Conservation (phyloP, 2,797 vertebrate species). For the Cephalopachus bancanus region DNA sequence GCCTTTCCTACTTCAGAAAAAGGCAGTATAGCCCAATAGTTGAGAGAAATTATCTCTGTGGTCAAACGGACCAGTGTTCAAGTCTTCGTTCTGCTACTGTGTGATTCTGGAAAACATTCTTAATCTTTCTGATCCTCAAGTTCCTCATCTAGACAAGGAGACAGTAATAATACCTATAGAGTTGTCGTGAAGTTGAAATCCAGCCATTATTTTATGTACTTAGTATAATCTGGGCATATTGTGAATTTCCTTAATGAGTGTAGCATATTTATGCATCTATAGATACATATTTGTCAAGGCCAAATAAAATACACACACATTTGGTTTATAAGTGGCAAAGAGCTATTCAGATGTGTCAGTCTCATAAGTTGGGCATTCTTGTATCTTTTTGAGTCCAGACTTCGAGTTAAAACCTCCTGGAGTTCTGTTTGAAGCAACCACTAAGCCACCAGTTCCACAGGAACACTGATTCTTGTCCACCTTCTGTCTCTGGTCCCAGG, state of each 20-base stretch:
- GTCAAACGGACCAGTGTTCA: neutral
- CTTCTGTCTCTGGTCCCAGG: neutral
- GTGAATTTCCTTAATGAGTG: constrained; percentile 6
- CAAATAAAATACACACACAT: neutral
- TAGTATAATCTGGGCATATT: neutral
- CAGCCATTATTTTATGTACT: neutral
- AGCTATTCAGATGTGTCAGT: neutral
- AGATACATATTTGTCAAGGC: neutral
- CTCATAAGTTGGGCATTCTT: neutral
- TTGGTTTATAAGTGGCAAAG: neutral
- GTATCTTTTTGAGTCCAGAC: neutral
- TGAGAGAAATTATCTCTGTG: neutral
- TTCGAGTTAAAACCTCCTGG: constrained; percentile 2
- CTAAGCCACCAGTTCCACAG: neutral
- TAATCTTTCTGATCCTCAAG: neutral
- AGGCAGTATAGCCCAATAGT: neutral
- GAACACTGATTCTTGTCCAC: neutral
- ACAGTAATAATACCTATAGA: neutral
- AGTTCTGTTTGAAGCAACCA: neutral
- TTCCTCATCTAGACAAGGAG: neutral
- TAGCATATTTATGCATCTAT: constrained; percentile 2
- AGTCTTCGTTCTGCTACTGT: neutral
- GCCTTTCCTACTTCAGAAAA: neutral
- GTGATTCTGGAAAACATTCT: neutral
- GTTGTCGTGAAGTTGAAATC: neutral